A percentile compares a stretch with the other conserved stretches of the same genome.
phyloP scores from a whole-genome alignment of 2,113 vertebrate species.

The Dolichotis patagonum region DNA sequence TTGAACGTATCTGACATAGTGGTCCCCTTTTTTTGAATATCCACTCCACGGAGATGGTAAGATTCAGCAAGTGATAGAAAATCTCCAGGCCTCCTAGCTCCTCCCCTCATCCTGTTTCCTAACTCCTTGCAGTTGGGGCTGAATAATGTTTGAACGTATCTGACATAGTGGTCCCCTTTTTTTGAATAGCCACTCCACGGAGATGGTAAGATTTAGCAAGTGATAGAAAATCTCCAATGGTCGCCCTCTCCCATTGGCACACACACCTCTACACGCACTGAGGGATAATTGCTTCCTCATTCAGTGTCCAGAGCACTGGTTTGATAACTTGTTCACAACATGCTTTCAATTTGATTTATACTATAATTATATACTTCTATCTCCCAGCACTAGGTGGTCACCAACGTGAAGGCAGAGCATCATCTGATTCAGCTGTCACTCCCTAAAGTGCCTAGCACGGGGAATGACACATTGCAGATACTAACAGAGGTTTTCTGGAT shows the following conservation, averaged over 20 bases:
- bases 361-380: constrained; percentile 46
- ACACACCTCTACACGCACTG: neutral
- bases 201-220: neutral
- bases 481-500: neutral
- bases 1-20: neutral
- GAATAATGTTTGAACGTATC: neutral
- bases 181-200: neutral
- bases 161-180: neutral
- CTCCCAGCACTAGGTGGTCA: constrained; percentile 1
- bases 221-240: neutral
- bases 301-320: neutral
- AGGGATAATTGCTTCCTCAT: neutral
- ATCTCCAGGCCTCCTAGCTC: too few relatives aligned
- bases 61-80: neutral
- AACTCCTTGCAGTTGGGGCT: neutral
- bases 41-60: neutral
- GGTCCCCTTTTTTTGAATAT: neutral
- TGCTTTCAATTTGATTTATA: constrained; percentile 9
- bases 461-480: neutral
- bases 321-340: constrained; percentile 39
- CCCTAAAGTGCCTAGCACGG: neutral
- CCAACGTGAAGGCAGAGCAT: neutral
- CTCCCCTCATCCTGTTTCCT: neutral
- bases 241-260: neutral
- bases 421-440: neutral